Percentiles rank a stretch among this genome's conserved stretches.
Evolutionary conservation across 2,113 vertebrate species (phyloP).

Genomic region (Gobius niger): DNA sequence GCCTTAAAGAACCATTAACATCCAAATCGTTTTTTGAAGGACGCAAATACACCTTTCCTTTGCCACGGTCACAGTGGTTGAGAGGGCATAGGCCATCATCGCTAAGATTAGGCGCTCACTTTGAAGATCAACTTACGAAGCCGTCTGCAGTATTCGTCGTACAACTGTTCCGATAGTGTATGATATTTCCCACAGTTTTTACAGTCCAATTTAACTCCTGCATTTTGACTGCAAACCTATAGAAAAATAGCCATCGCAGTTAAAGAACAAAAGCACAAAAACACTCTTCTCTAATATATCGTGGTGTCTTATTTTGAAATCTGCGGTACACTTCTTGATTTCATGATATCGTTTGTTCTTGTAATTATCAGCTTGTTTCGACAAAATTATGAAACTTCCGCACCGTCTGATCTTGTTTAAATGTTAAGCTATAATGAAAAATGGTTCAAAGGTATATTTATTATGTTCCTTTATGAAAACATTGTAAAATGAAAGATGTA

Average conservation of each 20-base stretch:
- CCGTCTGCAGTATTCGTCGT: slow-evolving; percentile 46
- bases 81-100: slow-evolving; percentile 34
- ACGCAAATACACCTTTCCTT: slow-evolving; percentile 37
- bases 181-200: slow-evolving; percentile 17
- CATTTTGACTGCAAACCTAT: slow-evolving; percentile 64
- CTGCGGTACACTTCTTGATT: slow-evolving; percentile 39
- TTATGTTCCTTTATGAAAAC: slow-evolving; percentile 73
- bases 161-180: slow-evolving; percentile 37
- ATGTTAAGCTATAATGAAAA: slow-evolving; percentile 70
- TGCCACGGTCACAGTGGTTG: slow-evolving; percentile 37
- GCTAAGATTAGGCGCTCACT: slow-evolving; percentile 32
- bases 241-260: slow-evolving; percentile 72
- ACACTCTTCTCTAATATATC: slow-evolving; percentile 63
- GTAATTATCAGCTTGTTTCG: slow-evolving; percentile 63
- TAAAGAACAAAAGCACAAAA: slow-evolving; percentile 76
- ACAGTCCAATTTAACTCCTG: slow-evolving; percentile 28
- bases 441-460: slow-evolving; percentile 74
- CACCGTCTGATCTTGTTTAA: slow-evolving; percentile 75
- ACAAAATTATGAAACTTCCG: slow-evolving; percentile 67
- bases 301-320: slow-evolving; percentile 59
- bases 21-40: slow-evolving; percentile 38
- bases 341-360: slow-evolving; percentile 58
- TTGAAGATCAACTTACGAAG: slow-evolving; percentile 26
- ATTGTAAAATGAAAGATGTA: slow-evolving; percentile 73
- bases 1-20: slow-evolving; percentile 71